phyloP scores from a whole-genome alignment of 2,113 vertebrate genomes.

The Lagopus leucura region DNA sequence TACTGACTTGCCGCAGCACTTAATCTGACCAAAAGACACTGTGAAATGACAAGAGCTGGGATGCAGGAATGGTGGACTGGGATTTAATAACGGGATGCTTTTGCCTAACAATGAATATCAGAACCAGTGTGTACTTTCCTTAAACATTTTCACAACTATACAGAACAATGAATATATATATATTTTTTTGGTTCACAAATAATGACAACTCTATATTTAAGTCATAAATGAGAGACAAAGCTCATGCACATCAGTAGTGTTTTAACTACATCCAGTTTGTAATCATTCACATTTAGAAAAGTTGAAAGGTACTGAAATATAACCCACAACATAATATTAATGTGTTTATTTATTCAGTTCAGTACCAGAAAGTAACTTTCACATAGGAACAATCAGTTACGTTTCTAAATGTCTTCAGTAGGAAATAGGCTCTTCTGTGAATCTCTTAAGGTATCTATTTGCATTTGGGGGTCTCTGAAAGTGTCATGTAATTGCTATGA shows the following conservation, averaged over 20 bases:
- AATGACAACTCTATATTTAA: not conserved
- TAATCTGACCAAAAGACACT: not conserved
- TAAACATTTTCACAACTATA: not conserved
- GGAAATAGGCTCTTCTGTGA: not conserved
- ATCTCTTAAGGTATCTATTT: not conserved
- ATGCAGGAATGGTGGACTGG: not conserved
- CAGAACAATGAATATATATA: not conserved
- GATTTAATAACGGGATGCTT: not conserved
- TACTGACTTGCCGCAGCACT: not conserved
- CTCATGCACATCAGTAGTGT: not conserved
- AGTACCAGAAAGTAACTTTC: not conserved
- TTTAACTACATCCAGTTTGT: not conserved
- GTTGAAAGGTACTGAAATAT: not conserved
- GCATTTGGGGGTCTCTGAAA: not conserved
- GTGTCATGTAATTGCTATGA: not conserved
- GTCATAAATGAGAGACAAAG: conserved; percentile 1
- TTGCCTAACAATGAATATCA: not conserved
- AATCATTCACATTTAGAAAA: conserved; percentile 9
- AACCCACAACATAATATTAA: not conserved
- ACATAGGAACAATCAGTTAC: not conserved
- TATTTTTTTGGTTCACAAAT: not conserved
- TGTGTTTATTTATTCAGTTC: not conserved
- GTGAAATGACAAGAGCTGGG: not conserved
- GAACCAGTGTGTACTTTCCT: not conserved
- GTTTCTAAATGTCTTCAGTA: not conserved